Evolutionary conservation across 2,797 vertebrate genomes (phyloP).

Genomic region (Typhlichthys subterraneus): DNA sequence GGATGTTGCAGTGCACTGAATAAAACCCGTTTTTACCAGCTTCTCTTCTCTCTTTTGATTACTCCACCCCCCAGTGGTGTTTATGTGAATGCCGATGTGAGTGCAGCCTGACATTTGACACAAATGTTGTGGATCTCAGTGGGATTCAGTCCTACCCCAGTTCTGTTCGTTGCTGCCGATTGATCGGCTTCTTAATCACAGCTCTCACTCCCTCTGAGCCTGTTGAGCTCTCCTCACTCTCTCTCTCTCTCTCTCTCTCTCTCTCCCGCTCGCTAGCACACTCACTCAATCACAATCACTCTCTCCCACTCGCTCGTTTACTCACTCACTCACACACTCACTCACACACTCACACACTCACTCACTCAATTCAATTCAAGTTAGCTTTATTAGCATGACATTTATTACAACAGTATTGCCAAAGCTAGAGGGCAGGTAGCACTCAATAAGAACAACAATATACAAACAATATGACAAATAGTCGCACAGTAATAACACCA

Average conservation of each 20-base stretch:
- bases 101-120: slow-evolving; percentile 49
- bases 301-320: no score
- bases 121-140: slow-evolving; percentile 45
- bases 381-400: no score
- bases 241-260: slow-evolving; percentile 1
- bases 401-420: no score
- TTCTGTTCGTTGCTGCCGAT: slow-evolving; percentile 41
- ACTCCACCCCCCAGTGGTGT: slow-evolving; percentile 23
- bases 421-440: no score
- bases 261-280: background rate
- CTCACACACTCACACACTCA: no score
- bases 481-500: no score
- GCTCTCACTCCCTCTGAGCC: slow-evolving; percentile 28
- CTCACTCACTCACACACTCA: no score
- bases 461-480: no score
- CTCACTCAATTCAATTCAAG: no score
- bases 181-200: slow-evolving; percentile 49
- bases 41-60: slow-evolving; percentile 25
- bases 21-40: slow-evolving; percentile 23
- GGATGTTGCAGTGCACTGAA: slow-evolving; percentile 12
- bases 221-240: slow-evolving; percentile 18
- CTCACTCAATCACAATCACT: no score
- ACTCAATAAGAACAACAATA: no score
- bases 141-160: slow-evolving; percentile 42
- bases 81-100: slow-evolving; percentile 35